phyloP scores from a whole-genome alignment of 2,888 invertebrate genomes.

The Drosophila limbata region DNA sequence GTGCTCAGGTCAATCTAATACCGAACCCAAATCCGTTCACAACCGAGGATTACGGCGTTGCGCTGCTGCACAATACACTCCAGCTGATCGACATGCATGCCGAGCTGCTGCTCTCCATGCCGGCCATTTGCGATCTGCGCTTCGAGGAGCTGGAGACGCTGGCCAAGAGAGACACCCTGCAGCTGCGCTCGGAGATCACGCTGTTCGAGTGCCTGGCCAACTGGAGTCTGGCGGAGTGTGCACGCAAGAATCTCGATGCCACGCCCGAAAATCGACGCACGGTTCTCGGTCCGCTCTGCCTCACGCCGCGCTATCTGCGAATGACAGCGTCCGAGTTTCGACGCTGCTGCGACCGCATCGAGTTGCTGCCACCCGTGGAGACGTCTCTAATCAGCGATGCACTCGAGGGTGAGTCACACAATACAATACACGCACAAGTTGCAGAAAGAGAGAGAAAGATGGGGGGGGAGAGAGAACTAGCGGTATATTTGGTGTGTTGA shows the following conservation, averaged over 20 bases:
- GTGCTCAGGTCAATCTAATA: slow-evolving; percentile 62
- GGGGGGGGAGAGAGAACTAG: no score
- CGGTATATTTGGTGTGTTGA: no score
- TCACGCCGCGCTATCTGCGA: slow-evolving; percentile 83
- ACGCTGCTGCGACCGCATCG: slow-evolving; percentile 83
- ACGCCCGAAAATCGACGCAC: slow-evolving; percentile 84
- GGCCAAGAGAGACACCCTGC: slow-evolving; percentile 84
- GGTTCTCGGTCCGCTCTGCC: slow-evolving; percentile 84
- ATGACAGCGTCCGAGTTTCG: slow-evolving; percentile 82
- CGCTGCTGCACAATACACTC: slow-evolving; percentile 84
- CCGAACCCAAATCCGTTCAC: slow-evolving; percentile 84
- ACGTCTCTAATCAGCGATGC: slow-evolving; percentile 82
- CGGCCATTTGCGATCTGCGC: slow-evolving; percentile 82
- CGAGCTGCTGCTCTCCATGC: slow-evolving; percentile 81
- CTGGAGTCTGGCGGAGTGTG: slow-evolving; percentile 85
- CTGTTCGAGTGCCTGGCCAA: slow-evolving; percentile 84
- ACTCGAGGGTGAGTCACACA: slow-evolving; percentile 76
- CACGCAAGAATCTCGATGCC: slow-evolving; percentile 82
- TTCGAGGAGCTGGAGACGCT: slow-evolving; percentile 85
- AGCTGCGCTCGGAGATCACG: slow-evolving; percentile 83
- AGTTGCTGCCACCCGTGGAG: slow-evolving; percentile 83
- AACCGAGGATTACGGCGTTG: slow-evolving; percentile 84
- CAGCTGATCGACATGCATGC: slow-evolving; percentile 85
- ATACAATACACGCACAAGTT: neutral
- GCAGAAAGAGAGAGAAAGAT: no score